These are phyloP conservation scores for Lophius piscatorius DNA, from an alignment of 2,113 vertebrate species.

Conservation along the genomic window DNA sequence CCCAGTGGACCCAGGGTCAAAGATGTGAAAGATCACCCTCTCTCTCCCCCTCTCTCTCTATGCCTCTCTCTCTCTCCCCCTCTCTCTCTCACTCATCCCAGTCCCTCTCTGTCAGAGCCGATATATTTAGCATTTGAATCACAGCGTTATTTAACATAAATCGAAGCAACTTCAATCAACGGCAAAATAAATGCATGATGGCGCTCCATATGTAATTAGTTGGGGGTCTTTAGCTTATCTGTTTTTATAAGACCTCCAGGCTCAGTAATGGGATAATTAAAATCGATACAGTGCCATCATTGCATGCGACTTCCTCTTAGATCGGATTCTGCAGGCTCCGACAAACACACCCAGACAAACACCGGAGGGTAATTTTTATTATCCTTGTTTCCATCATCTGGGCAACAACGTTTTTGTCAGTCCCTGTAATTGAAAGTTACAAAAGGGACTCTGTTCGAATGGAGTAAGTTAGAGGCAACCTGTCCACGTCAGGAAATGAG, in stretches of 20 bases:
- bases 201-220: slow-evolving; percentile 60
- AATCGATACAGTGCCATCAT: slow-evolving; percentile 66
- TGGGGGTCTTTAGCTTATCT: slow-evolving; percentile 71
- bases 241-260: slow-evolving; percentile 67
- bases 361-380: not conserved
- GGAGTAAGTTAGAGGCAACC: not conserved
- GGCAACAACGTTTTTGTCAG: slow-evolving; percentile 9
- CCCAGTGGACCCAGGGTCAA: too few relatives aligned
- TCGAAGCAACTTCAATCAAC: slow-evolving; percentile 74
- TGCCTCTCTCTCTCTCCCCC: not conserved
- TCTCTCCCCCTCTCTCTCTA: too few relatives aligned
- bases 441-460: not conserved
- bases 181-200: slow-evolving; percentile 61
- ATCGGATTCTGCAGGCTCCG: slow-evolving; percentile 36
- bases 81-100: not conserved
- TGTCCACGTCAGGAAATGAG: not conserved
- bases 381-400: slow-evolving; percentile 5
- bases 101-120: slow-evolving; percentile 39
- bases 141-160: slow-evolving; percentile 71
- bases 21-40: too few relatives aligned
- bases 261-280: slow-evolving; percentile 71
- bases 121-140: slow-evolving; percentile 67
- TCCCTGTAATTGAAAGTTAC: not conserved
- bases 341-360: slow-evolving; percentile 3
- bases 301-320: slow-evolving; percentile 56